Evolutionary conservation across 2,888 invertebrate genomes (phyloP), one percentile per base, ranked within the genome.

Genomic region (Cheilosia scutellata): DNA sequence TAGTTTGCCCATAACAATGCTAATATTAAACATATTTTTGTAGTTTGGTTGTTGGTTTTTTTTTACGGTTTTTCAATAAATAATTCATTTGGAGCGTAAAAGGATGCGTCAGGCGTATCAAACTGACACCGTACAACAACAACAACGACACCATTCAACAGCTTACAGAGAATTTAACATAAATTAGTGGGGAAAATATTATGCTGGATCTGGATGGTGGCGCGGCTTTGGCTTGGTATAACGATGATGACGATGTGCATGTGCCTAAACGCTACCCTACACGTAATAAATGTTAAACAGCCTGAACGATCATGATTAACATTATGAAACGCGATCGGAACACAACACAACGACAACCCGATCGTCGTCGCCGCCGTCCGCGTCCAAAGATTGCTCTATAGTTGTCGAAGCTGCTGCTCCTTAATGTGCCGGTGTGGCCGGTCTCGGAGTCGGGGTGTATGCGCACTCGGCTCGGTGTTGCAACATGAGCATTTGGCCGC

Each of bases 271-370:
- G 83, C 79, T 84, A 84, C 83, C 83, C 83, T 84, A 79, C 84
- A 84, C 84, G 80, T 84, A 84, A 84, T 84, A 84, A 84, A 84
- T 84, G 84, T 84, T 84, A 84, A 84, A 84, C 84, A 84, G 84
- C 42, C 80, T 11, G 84, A 84, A 80, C 84, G 79, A 84, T 84
- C 80, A 84, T 84, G 84, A 84, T 84, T 84, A 84, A 84, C 84
- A 84, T 84, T 84, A 76, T 84, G 84, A 84, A 84, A 84, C 84
- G 84, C 84, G 84, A 84, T 84, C 84, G 75, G 70, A 84, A 84
- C 51, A 51, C 27, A 51, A 37, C 37, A 33, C 27, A n/a, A 20
- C 20, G 2, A 51, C 75, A 84, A 80, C 84, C 65, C 71, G 78
- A 74, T 63, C 53, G 47, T 47, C 16, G 20, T 2, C 37, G 37